Evolutionary conservation across 2,888 invertebrate species (phyloP).

Genomic region (Frankliniella intonsa): DNA sequence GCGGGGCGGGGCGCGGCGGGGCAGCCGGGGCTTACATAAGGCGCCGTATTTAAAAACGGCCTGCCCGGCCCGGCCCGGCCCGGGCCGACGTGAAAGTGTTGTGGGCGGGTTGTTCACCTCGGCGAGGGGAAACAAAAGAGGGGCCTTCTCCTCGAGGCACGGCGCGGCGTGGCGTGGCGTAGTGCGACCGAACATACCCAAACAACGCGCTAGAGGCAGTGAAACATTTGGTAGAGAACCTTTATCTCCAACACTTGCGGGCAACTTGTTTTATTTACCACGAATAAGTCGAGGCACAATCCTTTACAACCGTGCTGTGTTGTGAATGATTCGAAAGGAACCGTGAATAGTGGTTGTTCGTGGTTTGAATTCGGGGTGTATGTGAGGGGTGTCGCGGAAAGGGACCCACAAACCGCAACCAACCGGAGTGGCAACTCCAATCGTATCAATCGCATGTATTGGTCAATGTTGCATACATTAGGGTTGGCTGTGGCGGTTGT

Average conservation of each 20-base stretch:
- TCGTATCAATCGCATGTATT: background rate
- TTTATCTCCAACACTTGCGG: no score
- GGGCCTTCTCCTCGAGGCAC: background rate
- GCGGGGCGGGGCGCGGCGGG: no score
- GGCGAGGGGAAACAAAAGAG: background rate
- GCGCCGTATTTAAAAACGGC: slow-evolving; percentile 10
- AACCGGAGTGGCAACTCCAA: background rate
- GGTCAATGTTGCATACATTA: background rate
- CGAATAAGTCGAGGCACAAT: no score
- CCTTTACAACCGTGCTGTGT: no score
- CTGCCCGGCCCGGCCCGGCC: background rate
- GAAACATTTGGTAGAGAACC: no score
- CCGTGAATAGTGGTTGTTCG: no score
- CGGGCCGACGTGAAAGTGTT: background rate
- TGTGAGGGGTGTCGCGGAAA: background rate
- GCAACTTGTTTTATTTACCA: no score
- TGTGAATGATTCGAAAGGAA: no score
- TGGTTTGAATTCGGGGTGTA: background rate
- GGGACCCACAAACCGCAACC: background rate
- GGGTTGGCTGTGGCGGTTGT: background rate
- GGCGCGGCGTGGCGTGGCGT: background rate
- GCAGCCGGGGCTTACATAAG: background rate
- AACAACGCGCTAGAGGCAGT: no score
- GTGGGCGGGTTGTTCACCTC: slow-evolving; percentile 16
- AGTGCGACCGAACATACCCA: no score